Percentiles rank a stretch among this genome's conserved stretches.
Conservation (phyloP, 2,113 vertebrate species). For the Ammospiza nelsoni region DNA sequence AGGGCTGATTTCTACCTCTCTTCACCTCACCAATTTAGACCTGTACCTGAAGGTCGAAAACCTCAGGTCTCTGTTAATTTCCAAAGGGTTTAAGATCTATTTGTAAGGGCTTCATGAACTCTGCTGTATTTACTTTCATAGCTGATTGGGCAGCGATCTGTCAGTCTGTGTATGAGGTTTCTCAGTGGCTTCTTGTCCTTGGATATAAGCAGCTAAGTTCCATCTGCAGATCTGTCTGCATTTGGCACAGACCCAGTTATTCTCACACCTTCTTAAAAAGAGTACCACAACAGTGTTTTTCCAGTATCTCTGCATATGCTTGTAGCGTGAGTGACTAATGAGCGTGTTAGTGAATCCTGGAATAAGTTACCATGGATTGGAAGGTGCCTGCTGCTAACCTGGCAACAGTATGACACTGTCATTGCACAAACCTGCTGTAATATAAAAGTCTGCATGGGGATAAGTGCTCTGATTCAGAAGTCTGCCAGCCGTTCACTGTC, state of each 20-base stretch:
- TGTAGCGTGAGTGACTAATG: not conserved
- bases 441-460: not conserved
- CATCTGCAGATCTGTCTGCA: not conserved
- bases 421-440: not conserved
- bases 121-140: not conserved
- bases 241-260: not conserved
- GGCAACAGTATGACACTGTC: not conserved
- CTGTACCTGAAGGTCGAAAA: not conserved
- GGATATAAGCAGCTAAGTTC: not conserved
- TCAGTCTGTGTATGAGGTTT: not conserved
- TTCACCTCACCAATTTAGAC: not conserved
- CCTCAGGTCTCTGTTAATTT: not conserved
- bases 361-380: not conserved
- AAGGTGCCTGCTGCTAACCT: not conserved
- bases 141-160: not conserved
- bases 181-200: not conserved
- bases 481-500: not conserved
- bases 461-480: not conserved
- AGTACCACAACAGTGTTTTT: not conserved
- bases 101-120: not conserved
- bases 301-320: not conserved
- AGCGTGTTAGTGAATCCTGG: not conserved
- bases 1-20: not conserved
- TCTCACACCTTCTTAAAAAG: not conserved
- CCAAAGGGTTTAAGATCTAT: not conserved